Evolutionary conservation across 2,888 invertebrate genomes (phyloP).

Genomic region (Helicoverpa assulta): DNA sequence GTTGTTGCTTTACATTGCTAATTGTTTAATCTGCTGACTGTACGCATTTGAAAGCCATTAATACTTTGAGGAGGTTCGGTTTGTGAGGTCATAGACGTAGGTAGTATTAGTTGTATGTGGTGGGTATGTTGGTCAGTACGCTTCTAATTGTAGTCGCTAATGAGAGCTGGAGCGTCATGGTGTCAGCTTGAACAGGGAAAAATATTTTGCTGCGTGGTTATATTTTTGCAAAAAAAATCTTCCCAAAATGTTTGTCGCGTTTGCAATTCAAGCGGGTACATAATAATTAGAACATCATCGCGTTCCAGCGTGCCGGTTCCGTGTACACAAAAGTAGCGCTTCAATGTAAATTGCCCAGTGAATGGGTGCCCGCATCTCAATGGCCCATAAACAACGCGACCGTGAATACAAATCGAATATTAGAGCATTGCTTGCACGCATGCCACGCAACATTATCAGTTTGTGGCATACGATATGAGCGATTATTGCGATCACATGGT

Average conservation of each 20-base stretch:
- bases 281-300: constrained; percentile 77
- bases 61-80: background rate
- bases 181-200: background rate
- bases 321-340: constrained; percentile 82
- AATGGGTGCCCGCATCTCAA: constrained; percentile 85
- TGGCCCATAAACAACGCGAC: constrained; percentile 87
- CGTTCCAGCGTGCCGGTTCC: constrained; percentile 64
- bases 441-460: constrained; percentile 78
- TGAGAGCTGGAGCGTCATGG: background rate
- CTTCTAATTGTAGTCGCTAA: background rate
- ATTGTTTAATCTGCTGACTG: background rate
- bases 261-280: constrained; percentile 39
- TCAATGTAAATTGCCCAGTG: constrained; percentile 83
- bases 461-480: constrained; percentile 72
- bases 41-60: background rate
- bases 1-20: background rate
- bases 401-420: constrained; percentile 89
- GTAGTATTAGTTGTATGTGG: background rate
- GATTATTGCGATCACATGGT: constrained; percentile 74
- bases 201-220: background rate
- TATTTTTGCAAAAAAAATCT: constrained; percentile 2
- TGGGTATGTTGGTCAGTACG: background rate
- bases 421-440: constrained; percentile 78
- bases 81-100: background rate
- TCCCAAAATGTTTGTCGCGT: constrained; percentile 44